Percentiles rank a stretch among this genome's conserved stretches.
Conservation (phyloP, 53 echinoderm and acorn worm genomes). For the Paracentrotus lividus region DNA sequence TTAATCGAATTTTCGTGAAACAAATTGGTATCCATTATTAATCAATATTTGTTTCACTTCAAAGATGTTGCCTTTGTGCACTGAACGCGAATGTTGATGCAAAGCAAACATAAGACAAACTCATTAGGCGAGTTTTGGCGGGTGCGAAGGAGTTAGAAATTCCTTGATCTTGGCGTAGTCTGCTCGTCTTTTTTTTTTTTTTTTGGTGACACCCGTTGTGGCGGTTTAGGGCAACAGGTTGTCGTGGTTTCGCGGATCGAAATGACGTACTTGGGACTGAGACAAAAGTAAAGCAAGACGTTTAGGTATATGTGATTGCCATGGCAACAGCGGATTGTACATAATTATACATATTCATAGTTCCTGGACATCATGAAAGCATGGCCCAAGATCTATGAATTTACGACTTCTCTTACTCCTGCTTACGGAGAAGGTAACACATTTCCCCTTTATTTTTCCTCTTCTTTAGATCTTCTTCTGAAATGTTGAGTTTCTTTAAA, state of each 20-base stretch:
- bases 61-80: background rate
- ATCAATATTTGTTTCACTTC: background rate
- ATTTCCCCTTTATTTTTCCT: background rate
- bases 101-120: background rate
- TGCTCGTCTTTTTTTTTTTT: conserved; percentile 2
- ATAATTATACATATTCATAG: background rate
- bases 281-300: background rate
- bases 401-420: background rate
- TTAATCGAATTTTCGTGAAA: background rate
- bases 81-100: background rate
- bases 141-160: background rate
- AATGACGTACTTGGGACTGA: background rate
- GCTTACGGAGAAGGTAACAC: conserved; percentile 7
- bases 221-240: conserved; percentile 23
- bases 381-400: background rate
- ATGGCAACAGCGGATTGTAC: background rate
- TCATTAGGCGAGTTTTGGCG: background rate
- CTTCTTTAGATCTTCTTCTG: background rate
- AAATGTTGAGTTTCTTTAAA: background rate
- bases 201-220: background rate
- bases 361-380: background rate
- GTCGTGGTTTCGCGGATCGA: conserved; percentile 3
- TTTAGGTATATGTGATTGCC: background rate
- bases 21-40: background rate
- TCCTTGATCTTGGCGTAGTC: conserved; percentile 42